These are phyloP conservation scores for Plagiodera versicolora DNA, from an alignment of 2,888 invertebrate species.

Conservation along the genomic window DNA sequence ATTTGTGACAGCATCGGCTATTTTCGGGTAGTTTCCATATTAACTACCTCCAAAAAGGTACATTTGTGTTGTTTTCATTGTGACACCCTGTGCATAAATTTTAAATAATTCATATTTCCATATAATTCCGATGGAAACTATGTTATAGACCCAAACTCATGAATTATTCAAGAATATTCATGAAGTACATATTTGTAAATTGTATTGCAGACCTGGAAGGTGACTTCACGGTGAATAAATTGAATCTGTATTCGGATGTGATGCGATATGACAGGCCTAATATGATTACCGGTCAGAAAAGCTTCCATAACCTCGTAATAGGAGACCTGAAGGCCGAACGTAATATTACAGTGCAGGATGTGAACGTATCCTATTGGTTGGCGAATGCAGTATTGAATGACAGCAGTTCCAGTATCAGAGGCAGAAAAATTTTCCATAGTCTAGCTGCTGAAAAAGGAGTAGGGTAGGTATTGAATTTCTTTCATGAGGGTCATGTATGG, in stretches of 20 bases:
- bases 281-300: conserved; percentile 55
- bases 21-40: too few relatives aligned
- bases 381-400: conserved; percentile 52
- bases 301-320: conserved; percentile 49
- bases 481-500: too few relatives aligned
- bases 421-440: conserved; percentile 54
- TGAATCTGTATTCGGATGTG: conserved; percentile 59
- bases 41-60: too few relatives aligned
- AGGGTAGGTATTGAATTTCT: conserved; percentile 36
- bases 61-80: too few relatives aligned
- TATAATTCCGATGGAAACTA: too few relatives aligned
- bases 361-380: conserved; percentile 57
- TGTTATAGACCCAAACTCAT: background rate
- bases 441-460: conserved; percentile 51
- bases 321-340: conserved; percentile 48
- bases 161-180: background rate
- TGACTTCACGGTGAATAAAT: conserved; percentile 55
- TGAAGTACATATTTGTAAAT: background rate
- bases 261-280: conserved; percentile 54
- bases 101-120: too few relatives aligned
- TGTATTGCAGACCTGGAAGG: conserved; percentile 42
- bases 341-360: conserved; percentile 51
- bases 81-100: too few relatives aligned
- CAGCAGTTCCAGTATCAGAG: conserved; percentile 53
- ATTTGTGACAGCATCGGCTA: too few relatives aligned